Conservation (phyloP, 2,797 vertebrate species). For the Brachyalestes nurse region DNA sequence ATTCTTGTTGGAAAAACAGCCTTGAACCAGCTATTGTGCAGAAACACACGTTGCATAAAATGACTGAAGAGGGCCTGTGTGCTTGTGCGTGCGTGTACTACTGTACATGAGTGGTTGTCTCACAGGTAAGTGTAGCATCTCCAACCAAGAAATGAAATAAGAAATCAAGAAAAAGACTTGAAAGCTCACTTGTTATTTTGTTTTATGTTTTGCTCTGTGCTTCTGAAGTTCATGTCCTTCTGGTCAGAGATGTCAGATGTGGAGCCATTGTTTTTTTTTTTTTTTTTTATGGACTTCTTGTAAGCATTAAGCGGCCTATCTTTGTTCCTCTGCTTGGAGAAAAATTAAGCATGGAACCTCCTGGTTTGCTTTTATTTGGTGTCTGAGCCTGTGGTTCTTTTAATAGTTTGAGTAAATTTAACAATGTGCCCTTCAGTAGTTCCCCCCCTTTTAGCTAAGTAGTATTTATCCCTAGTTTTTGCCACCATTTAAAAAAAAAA, state of each 20-base stretch:
- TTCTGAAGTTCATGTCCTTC: slow-evolving; percentile 19
- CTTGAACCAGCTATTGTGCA: slow-evolving; percentile 33
- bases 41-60: slow-evolving; percentile 34
- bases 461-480: slow-evolving; percentile 35
- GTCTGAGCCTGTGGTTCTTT: slow-evolving; percentile 37
- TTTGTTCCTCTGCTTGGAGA: background rate
- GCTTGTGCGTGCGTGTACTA: slow-evolving; percentile 53
- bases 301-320: slow-evolving; percentile 9
- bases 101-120: slow-evolving; percentile 53
- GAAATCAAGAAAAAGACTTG: slow-evolving; percentile 65
- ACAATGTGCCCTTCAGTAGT: slow-evolving; percentile 16
- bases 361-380: slow-evolving; percentile 35
- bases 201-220: slow-evolving; percentile 26
- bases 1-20: background rate
- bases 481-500: background rate
- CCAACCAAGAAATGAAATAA: slow-evolving; percentile 50
- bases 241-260: slow-evolving; percentile 1
- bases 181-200: slow-evolving; percentile 54
- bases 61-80: slow-evolving; percentile 44
- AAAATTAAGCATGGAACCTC: slow-evolving; percentile 9
- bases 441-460: slow-evolving; percentile 22
- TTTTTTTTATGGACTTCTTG: background rate
- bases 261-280: background rate
- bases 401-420: slow-evolving; percentile 13
- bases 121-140: slow-evolving; percentile 59